A percentile compares a stretch with the other conserved stretches of the same genome.
These are phyloP conservation scores for Eupithecia pulchellata DNA, from an alignment of 2,888 invertebrate genomes.

Conservation along the genomic window DNA sequence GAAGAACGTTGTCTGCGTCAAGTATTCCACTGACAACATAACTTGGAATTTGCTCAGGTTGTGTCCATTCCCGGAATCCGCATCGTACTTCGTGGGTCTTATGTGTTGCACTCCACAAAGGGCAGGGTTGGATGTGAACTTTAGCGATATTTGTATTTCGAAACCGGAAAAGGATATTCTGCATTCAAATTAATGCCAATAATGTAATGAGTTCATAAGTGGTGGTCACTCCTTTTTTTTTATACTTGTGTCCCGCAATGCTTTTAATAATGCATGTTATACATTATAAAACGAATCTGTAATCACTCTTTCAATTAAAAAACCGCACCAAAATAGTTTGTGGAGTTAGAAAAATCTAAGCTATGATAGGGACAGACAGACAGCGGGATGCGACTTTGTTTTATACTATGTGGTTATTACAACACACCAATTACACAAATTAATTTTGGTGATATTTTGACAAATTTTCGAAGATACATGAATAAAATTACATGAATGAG, in stretches of 20 bases:
- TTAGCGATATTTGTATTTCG: conserved; percentile 57
- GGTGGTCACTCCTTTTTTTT: background rate
- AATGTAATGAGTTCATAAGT: background rate
- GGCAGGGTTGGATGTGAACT: conserved; percentile 61
- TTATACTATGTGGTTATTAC: no score
- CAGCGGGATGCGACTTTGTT: no score
- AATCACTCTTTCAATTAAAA: no score
- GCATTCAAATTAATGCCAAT: conserved; percentile 60
- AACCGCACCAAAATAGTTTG: no score
- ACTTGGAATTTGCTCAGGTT: conserved; percentile 66
- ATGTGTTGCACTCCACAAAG: conserved; percentile 71
- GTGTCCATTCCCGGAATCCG: conserved; percentile 55
- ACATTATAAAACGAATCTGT: no score
- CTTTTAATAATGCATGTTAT: no score
- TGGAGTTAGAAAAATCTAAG: no score
- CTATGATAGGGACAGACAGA: no score
- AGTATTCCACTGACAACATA: conserved; percentile 66
- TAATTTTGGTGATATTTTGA: no score
- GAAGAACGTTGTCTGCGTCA: conserved; percentile 62
- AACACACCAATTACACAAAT: no score
- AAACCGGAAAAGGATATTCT: conserved; percentile 64
- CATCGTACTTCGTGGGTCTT: conserved; percentile 61
- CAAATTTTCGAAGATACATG: no score
- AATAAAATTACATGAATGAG: background rate
- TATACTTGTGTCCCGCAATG: no score